A percentile compares a stretch with the other conserved stretches of the same genome.
phyloP scores from a whole-genome alignment of 2,797 vertebrate species.

The Thaleichthys pacificus region DNA sequence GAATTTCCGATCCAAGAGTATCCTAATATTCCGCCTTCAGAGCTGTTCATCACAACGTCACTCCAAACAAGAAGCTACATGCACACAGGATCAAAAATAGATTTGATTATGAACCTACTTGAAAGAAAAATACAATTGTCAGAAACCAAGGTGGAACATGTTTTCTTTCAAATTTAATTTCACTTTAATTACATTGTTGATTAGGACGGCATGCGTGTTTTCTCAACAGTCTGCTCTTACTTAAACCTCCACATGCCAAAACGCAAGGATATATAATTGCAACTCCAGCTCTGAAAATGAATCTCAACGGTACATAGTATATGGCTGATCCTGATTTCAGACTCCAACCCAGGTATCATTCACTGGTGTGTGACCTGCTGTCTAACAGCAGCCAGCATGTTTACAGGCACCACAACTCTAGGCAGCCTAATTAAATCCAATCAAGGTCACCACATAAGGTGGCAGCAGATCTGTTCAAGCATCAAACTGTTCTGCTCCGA shows the following conservation, averaged over 20 bases:
- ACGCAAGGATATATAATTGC: neutral
- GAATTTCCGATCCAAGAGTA: too few species aligned
- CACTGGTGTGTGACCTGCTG: neutral
- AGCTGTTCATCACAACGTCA: too few species aligned
- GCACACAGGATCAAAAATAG: neutral
- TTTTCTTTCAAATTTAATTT: neutral
- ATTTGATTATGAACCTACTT: neutral
- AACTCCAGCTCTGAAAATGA: neutral
- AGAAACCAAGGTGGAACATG: neutral
- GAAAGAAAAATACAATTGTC: neutral
- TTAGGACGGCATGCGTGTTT: neutral
- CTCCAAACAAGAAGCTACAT: too few species aligned
- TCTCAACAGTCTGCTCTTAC: neutral
- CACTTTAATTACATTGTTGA: neutral
- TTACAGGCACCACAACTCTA: slow-evolving; percentile 44
- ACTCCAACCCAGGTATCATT: slow-evolving; percentile 11
- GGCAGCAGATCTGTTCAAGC: slow-evolving; percentile 32
- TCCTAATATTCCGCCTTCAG: too few species aligned
- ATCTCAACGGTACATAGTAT: slow-evolving; percentile 12
- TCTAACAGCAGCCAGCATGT: neutral
- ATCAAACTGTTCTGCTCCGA: slow-evolving; percentile 38
- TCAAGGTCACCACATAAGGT: slow-evolving; percentile 54
- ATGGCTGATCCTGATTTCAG: slow-evolving; percentile 24
- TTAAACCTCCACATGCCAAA: neutral
- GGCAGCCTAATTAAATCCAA: slow-evolving; percentile 38